A percentile compares a stretch with the other conserved stretches of the same genome.
phyloP scores from a whole-genome alignment of 2,113 vertebrate species.

The Trogon surrucura region DNA sequence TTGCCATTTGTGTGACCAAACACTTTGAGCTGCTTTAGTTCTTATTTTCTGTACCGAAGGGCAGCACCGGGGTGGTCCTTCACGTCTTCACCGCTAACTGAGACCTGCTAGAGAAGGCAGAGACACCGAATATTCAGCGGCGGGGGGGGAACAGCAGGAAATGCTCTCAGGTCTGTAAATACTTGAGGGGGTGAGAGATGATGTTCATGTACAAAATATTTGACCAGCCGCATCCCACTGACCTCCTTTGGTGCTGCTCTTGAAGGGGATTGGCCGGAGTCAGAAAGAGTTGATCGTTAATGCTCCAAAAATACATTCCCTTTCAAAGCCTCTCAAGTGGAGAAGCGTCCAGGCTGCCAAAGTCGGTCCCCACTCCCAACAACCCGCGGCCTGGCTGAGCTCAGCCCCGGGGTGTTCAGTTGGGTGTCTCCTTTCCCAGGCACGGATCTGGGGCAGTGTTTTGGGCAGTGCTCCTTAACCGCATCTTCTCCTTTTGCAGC shows the following conservation, averaged over 20 bases:
- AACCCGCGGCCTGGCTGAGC: not conserved
- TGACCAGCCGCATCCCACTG: conserved; percentile 63
- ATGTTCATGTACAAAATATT: conserved; percentile 52
- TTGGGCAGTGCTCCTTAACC: not conserved
- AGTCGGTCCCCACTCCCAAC: not conserved
- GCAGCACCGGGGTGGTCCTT: not conserved
- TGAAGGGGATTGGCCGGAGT: not conserved
- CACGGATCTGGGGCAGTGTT: accelerated
- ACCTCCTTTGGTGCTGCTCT: conserved; percentile 54
- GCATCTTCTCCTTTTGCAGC: not conserved
- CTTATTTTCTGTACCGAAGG: not conserved
- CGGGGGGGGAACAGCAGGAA: conserved; percentile 32
- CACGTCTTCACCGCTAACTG: not conserved
- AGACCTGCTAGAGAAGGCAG: not conserved
- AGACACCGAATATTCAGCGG: not conserved
- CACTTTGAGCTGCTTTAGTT: not conserved
- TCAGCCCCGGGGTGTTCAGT: accelerated
- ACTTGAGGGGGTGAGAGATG: conserved; percentile 57
- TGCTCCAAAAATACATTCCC: conserved; percentile 63
- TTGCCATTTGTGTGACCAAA: not conserved
- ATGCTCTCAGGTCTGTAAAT: conserved; percentile 56
- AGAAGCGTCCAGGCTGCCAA: conserved; percentile 13
- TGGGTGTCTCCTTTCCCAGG: not conserved
- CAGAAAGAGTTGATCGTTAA: conserved; percentile 45
- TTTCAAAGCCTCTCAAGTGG: conserved; percentile 36